phyloP scores from a whole-genome alignment of 1,140 invertebrate species.

The Pogonognathellus flavescens region DNA sequence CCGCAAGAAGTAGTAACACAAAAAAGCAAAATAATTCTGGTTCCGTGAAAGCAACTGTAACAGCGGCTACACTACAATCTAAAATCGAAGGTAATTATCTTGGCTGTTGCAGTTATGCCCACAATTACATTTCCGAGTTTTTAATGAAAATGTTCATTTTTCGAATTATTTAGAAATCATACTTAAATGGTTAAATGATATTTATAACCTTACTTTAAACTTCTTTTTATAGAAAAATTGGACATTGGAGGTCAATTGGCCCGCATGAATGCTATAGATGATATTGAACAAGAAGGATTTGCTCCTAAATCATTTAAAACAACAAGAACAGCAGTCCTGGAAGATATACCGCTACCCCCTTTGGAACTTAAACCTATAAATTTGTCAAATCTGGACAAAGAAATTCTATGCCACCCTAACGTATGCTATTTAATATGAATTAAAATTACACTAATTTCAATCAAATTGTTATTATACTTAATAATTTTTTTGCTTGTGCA shows the following conservation, averaged over 20 bases:
- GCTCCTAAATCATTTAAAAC: constrained; percentile 61
- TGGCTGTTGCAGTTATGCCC: no score
- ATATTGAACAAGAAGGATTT: constrained; percentile 64
- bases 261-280: constrained; percentile 61
- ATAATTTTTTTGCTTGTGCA: constrained; percentile 51
- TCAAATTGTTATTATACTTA: background rate
- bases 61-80: constrained; percentile 46
- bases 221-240: constrained; percentile 50
- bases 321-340: constrained; percentile 20
- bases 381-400: constrained; percentile 59
- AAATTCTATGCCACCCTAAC: constrained; percentile 62
- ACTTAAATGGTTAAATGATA: background rate
- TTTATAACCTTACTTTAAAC: background rate
- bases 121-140: no score
- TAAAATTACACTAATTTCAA: no score
- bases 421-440: no score
- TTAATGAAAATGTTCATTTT: no score
- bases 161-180: background rate
- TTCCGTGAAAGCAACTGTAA: background rate
- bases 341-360: constrained; percentile 61
- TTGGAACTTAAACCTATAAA: constrained; percentile 63
- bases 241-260: constrained; percentile 57
- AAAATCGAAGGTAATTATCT: constrained; percentile 65
- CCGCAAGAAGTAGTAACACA: background rate
- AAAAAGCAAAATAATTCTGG: background rate